Base-by-base conservation (phyloP, 2,888 invertebrate species). In the Sialis lutaria region DNA sequence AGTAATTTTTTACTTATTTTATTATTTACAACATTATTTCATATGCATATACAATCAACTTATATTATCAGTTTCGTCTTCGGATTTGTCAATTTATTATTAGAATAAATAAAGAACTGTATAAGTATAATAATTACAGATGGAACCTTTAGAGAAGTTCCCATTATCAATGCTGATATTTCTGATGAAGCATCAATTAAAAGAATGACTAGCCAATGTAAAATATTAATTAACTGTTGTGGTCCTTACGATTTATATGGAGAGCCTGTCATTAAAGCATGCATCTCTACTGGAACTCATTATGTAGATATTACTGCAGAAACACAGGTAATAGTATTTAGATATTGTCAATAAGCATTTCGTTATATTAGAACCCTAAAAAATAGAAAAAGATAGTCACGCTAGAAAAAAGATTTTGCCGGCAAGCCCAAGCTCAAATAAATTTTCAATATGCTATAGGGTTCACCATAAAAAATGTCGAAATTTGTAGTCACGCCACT, bases 271-370 rank as follows among this genome's bases (percentile, higher is more conserved):
- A 82, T 97, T 0, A 79, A 79, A 55, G 92, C 95, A 0, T 95
- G 91, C 53, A 52, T 66, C 32, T 80, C 81, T 48, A 74, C 77
- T 42, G 77, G 78, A 48, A 77, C 93, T 0, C 82, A 89, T 67
- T 86, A 95, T 59, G 79, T 98, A 6, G 97, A 97, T 64, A 82
- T 97, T 35, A 86, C 82, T 58, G 96, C 93, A 6, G 96, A 97
- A 62, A 87, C 93, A 0, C 77, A 82, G 69, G 82, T 82, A 58
- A 56, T 50, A 47, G 33, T 33, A 34, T 31, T 13, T 45, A 9
- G 37, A 40, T 12, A 42, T 30, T 34, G 37, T 44, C 10, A 34
- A 40, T 47, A 13, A 42, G n/a, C n/a, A n/a, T n/a, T n/a, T n/a
- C n/a, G n/a, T n/a, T n/a, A n/a, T n/a, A n/a, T n/a, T n/a, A n/a